Base-by-base conservation (phyloP, 37 sponge, comb jelly and placozoan species). In the Halisarca cf. caerulea region DNA sequence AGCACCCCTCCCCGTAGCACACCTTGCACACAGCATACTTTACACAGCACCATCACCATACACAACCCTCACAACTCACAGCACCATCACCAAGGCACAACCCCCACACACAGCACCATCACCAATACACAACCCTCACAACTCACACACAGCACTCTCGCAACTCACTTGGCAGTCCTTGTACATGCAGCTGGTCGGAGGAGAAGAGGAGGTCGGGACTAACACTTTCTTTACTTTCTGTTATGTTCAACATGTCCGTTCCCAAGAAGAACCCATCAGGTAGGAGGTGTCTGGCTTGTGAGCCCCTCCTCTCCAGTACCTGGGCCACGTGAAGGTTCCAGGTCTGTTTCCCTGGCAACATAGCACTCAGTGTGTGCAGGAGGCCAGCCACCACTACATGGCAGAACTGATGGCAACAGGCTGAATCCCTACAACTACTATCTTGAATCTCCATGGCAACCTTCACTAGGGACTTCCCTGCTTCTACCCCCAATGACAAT, bases 391-490 rank as follows among this genome's bases (percentile, higher is more conserved):
- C 73, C 7, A 7, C 7, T 9, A 71, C 73, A 71, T 71, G 73
- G 21, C 20, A 23, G 30, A 71, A 71, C 73, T 71, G 73, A 4
- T 9, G 21, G 15, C 64, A 62, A 39, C 37, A 33, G 21, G 9
- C 20, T 6, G 40, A 18, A 32, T 37, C 30, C 4, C 73, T 30
- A 32, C 21, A 7, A 30, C 3, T 35, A 39, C 73, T 39, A 37
- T 71, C 73, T 37, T 71, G 73, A 17, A 71, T 33, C 41, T 71
- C 73, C 37, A 71, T 71, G 8, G 73, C 73, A 33, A 71, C 41
- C 21, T 23, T 30, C 37, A 71, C 73, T 37, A 71, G 73, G 30
- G 32, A 38, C 40, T 71, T 21, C 9, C 73, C 73, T 32, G 73
- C 73, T 32, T 71, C 73, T 18, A 37, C 41, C 21, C 73, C 73